Evolutionary conservation across 2,113 vertebrate species (phyloP).

Genomic region (Tachysurus vachellii): DNA sequence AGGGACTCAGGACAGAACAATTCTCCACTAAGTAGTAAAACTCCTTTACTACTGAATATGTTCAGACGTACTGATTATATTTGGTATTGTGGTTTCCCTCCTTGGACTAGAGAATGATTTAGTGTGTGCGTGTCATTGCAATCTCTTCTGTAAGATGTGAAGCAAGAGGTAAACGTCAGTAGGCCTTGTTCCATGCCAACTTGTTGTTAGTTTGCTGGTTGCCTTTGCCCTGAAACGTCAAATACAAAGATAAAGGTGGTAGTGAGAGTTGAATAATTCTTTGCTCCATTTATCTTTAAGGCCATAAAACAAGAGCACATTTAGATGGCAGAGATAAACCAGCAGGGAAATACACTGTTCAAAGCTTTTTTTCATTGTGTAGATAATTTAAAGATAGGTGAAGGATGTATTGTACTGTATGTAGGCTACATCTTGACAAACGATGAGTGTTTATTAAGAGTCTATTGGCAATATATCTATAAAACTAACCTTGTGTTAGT

Average conservation of each 20-base stretch:
- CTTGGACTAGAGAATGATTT: not conserved
- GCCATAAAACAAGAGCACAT: conserved; percentile 59
- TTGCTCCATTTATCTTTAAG: conserved; percentile 55
- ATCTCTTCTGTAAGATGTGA: not conserved
- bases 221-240: not conserved
- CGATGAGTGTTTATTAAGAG: not conserved
- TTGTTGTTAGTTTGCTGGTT: not conserved
- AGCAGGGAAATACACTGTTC: not conserved
- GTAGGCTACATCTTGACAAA: not conserved
- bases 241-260: not conserved
- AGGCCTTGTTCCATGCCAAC: not conserved
- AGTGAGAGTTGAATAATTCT: conserved; percentile 1
- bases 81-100: not conserved
- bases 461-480: not conserved
- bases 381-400: too few species aligned
- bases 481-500: not conserved
- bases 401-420: not conserved
- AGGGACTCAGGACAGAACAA: too few species aligned
- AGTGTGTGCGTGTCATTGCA: not conserved
- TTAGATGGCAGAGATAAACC: conserved; percentile 55
- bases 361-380: not conserved
- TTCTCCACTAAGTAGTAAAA: not conserved
- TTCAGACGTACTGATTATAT: not conserved
- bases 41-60: not conserved
- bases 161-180: not conserved